Conservation (phyloP, 2,113 vertebrate genomes). For the Solea solea region DNA sequence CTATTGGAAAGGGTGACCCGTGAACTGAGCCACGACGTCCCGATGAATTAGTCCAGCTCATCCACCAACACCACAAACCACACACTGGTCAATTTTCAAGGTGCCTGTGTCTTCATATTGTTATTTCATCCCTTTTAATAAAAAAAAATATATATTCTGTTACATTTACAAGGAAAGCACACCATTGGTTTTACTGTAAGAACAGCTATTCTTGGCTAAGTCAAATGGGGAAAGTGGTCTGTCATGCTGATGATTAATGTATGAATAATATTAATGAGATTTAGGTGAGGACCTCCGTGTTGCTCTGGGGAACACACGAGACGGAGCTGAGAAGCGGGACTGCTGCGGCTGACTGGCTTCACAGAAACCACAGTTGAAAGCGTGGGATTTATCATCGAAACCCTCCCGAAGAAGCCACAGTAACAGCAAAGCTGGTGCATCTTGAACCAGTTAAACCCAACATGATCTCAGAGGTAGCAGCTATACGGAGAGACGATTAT, state of each 20-base stretch:
- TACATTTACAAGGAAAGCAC: conserved; percentile 16
- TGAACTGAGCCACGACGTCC: conserved; percentile 16
- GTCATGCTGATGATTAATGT: conserved; percentile 62
- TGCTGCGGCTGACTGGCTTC: conserved; percentile 41
- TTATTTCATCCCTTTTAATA: conserved; percentile 38
- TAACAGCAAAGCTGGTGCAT: conserved; percentile 61
- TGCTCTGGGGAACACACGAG: conserved; percentile 40
- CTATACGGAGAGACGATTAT: conserved; percentile 39
- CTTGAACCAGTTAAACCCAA: conserved; percentile 60
- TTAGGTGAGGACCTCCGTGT: conserved; percentile 54
- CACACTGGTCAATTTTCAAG: conserved; percentile 31
- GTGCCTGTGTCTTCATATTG: conserved; percentile 33
- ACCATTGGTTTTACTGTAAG: conserved; percentile 14
- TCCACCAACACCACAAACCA: conserved; percentile 33
- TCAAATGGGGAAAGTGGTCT: conserved; percentile 47
- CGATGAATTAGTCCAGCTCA: conserved; percentile 23
- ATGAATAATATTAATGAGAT: conserved; percentile 55
- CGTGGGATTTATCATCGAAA: conserved; percentile 49
- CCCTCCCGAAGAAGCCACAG: conserved; percentile 20
- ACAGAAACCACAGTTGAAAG: conserved; percentile 24
- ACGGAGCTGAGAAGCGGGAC: conserved; percentile 45
- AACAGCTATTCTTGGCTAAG: conserved; percentile 50
- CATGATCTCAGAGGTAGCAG: conserved; percentile 56
- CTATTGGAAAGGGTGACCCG: conserved; percentile 5
- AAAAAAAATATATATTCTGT: conserved; percentile 33